A percentile compares a stretch with the other conserved stretches of the same genome.
Evolutionary conservation across 2,113 vertebrate genomes (phyloP).

Genomic region (Taurulus bubalis): DNA sequence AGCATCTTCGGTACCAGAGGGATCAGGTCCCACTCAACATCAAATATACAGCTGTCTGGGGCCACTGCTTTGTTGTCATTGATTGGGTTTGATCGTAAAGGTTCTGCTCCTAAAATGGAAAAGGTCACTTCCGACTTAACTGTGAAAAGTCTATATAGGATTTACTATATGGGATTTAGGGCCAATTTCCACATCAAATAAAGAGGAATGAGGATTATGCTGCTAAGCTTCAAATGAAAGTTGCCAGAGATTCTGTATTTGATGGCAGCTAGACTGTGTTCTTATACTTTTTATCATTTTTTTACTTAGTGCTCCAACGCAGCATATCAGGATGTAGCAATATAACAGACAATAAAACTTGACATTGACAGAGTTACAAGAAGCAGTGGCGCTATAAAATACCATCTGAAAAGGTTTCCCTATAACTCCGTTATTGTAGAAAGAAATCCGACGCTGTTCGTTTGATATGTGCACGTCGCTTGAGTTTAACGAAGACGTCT

Average conservation of each 20-base stretch:
- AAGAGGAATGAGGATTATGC: conserved; percentile 60
- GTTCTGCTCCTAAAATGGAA: conserved; percentile 78
- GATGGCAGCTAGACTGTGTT: conserved; percentile 35
- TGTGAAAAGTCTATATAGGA: conserved; percentile 70
- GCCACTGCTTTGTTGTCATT: conserved; percentile 82
- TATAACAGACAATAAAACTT: conserved; percentile 52
- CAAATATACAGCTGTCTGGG: conserved; percentile 72
- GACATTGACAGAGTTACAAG: conserved; percentile 63
- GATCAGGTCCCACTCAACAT: conserved; percentile 77
- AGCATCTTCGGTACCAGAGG: conserved; percentile 64
- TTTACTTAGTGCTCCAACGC: conserved; percentile 46
- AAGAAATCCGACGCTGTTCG: conserved; percentile 25
- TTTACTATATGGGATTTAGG: conserved; percentile 70
- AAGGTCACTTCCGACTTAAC: conserved; percentile 83
- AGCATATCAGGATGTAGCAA: conserved; percentile 44
- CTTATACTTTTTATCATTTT: conserved; percentile 47
- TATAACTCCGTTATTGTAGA: conserved; percentile 9
- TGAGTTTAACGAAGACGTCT: conserved; percentile 27
- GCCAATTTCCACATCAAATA: conserved; percentile 70
- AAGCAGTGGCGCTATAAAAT: conserved; percentile 51
- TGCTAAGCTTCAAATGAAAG: conserved; percentile 63
- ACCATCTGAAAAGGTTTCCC: conserved; percentile 42
- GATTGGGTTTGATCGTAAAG: conserved; percentile 85
- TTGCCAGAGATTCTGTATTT: conserved; percentile 52
- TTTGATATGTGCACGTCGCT: conserved; percentile 19